phyloP scores from a whole-genome alignment of 2,797 vertebrate genomes.

The Syncerus caffer region DNA sequence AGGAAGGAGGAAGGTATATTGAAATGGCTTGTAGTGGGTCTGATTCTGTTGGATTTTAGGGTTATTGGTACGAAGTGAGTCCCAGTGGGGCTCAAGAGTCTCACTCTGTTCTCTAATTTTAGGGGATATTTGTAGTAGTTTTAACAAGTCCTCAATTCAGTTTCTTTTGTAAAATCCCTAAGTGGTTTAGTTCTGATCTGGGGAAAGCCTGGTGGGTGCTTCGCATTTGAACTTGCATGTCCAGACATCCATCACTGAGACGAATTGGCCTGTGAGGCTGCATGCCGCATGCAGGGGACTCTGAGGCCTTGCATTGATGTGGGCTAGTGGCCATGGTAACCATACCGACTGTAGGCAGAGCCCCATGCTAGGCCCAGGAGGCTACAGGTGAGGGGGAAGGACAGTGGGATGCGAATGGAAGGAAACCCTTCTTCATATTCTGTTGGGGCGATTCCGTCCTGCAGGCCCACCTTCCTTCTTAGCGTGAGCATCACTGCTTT shows the following conservation, averaged over 20 bases:
- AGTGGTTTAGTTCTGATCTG: neutral
- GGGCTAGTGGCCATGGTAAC: neutral
- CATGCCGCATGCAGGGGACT: accelerated
- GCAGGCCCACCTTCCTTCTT: neutral
- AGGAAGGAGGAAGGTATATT: neutral
- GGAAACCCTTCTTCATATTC: neutral
- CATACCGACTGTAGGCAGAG: neutral
- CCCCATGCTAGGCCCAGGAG: neutral
- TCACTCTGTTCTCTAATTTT: neutral
- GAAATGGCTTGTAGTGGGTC: neutral
- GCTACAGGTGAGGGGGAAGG: neutral
- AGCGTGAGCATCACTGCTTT: accelerated
- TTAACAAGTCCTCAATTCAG: neutral
- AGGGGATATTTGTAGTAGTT: neutral
- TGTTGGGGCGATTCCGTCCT: accelerated
- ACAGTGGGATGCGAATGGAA: neutral
- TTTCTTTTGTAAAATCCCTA: neutral
- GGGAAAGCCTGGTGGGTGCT: neutral
- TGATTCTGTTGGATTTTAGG: neutral
- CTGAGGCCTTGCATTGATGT: neutral
- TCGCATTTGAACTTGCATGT: neutral
- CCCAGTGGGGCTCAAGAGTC: neutral
- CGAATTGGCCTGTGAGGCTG: neutral
- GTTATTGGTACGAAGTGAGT: neutral
- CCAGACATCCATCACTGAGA: accelerated